Percentiles rank a stretch among this genome's conserved stretches.
Evolutionary conservation across 2,888 invertebrate genomes (phyloP).

Genomic region (Polymixis flavicincta): DNA sequence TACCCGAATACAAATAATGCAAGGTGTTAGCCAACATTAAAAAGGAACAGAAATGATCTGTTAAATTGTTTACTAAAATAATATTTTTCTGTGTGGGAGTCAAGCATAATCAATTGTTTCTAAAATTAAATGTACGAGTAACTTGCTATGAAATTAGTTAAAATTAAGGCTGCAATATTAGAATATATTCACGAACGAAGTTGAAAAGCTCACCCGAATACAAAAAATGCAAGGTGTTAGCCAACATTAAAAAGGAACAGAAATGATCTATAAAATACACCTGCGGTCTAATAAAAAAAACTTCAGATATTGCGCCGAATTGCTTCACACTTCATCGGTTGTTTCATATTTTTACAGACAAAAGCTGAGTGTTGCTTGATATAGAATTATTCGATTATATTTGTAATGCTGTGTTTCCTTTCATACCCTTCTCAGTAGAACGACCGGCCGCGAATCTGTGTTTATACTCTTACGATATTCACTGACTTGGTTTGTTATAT

Average conservation of each 20-base stretch:
- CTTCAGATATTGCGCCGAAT: constrained; percentile 75
- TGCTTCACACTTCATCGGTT: constrained; percentile 77
- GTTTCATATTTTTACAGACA: constrained; percentile 72
- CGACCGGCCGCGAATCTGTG: constrained; percentile 68
- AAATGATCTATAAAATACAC: constrained; percentile 83
- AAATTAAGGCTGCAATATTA: not conserved
- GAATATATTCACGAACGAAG: constrained; percentile 1
- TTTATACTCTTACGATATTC: constrained; percentile 57
- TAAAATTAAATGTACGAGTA: not conserved
- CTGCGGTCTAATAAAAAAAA: constrained; percentile 84
- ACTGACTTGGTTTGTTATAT: constrained; percentile 41
- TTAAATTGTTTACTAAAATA: too few species aligned
- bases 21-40: constrained; percentile 77
- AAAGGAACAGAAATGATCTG: constrained; percentile 76
- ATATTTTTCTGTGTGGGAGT: constrained; percentile 11
- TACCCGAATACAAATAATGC: constrained; percentile 69
- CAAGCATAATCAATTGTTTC: not conserved
- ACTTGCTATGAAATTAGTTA: constrained; percentile 1
- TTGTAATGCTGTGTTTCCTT: constrained; percentile 73
- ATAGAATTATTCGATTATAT: constrained; percentile 73
- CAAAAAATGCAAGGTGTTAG: constrained; percentile 75
- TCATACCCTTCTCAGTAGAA: constrained; percentile 76
- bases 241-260: constrained; percentile 76
- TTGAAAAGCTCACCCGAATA: constrained; percentile 56
- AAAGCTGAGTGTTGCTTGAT: constrained; percentile 69